A percentile compares a stretch with the other conserved stretches of the same genome.
Evolutionary conservation across 2,888 invertebrate species (phyloP).

Genomic region (Mythimna ferrago): DNA sequence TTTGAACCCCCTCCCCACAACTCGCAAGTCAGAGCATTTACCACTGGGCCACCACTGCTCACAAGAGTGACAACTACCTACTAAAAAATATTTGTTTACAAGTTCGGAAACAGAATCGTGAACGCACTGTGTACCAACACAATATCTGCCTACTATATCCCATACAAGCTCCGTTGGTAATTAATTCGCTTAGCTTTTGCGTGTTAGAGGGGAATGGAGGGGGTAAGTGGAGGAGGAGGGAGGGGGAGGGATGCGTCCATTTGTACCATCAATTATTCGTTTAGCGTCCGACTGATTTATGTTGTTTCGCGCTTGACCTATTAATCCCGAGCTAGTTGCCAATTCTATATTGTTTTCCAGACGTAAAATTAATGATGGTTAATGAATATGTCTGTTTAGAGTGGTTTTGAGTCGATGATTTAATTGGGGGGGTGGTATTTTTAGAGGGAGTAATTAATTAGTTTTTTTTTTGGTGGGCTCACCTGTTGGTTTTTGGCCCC

Average conservation of each 20-base stretch:
- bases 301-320: slow-evolving; percentile 73
- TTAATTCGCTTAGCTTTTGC: slow-evolving; percentile 76
- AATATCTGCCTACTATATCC: slow-evolving; percentile 50
- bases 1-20: too few relatives aligned
- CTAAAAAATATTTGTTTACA: background rate
- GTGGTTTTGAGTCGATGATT: slow-evolving; percentile 11
- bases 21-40: too few relatives aligned
- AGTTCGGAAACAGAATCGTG: background rate
- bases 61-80: too few relatives aligned
- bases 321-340: slow-evolving; percentile 72
- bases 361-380: slow-evolving; percentile 67
- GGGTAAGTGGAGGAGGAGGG: slow-evolving; percentile 22
- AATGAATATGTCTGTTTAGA: slow-evolving; percentile 53
- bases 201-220: slow-evolving; percentile 41
- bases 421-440: slow-evolving; percentile 3
- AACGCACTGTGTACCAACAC: slow-evolving; percentile 6
- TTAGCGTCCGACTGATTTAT: slow-evolving; percentile 78
- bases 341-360: slow-evolving; percentile 67
- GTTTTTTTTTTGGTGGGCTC: background rate
- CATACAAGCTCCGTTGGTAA: slow-evolving; percentile 65
- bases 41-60: too few relatives aligned
- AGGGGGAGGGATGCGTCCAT: slow-evolving; percentile 69
- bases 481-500: too few relatives aligned
- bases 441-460: background rate
- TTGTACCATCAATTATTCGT: slow-evolving; percentile 86